Conservation (phyloP, 2,888 invertebrate species). For the Orthosia incerta region DNA sequence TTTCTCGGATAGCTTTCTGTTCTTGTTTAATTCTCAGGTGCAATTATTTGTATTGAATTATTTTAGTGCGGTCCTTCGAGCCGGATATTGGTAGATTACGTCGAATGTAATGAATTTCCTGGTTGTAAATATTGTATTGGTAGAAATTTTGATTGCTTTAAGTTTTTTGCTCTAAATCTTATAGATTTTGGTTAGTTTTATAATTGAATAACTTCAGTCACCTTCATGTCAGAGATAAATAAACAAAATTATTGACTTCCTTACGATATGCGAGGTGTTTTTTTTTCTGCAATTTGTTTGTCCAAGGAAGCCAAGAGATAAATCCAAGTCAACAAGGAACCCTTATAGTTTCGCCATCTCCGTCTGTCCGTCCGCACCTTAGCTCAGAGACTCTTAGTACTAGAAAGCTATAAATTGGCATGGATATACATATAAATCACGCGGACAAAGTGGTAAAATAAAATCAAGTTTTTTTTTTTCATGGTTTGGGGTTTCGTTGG, state of each 20-base stretch:
- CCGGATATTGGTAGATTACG: background rate
- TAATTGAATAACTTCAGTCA: too few species aligned
- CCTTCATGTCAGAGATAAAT: background rate
- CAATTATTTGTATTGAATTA: conserved; percentile 6
- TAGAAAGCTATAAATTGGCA: too few species aligned
- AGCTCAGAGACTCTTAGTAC: too few species aligned
- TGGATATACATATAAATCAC: too few species aligned
- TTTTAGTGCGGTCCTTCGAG: conserved; percentile 14
- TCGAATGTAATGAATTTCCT: background rate
- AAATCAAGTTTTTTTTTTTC: too few species aligned
- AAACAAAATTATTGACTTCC: background rate
- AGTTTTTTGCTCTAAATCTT: background rate
- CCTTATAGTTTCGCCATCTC: too few species aligned
- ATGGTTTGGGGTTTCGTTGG: too few species aligned
- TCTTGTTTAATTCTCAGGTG: conserved; percentile 6
- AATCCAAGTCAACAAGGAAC: too few species aligned
- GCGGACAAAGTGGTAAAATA: too few species aligned
- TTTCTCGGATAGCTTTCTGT: conserved; percentile 3
- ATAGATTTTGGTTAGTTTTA: background rate
- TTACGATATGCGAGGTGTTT: background rate
- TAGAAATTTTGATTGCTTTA: background rate
- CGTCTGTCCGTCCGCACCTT: too few species aligned
- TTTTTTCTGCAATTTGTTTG: background rate
- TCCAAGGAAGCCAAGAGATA: background rate
- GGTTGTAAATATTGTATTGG: background rate